Evolutionary conservation across 2,113 vertebrate species (phyloP), one percentile per base, ranked within the genome.

Genomic region (Hyperoodon ampullatus): DNA sequence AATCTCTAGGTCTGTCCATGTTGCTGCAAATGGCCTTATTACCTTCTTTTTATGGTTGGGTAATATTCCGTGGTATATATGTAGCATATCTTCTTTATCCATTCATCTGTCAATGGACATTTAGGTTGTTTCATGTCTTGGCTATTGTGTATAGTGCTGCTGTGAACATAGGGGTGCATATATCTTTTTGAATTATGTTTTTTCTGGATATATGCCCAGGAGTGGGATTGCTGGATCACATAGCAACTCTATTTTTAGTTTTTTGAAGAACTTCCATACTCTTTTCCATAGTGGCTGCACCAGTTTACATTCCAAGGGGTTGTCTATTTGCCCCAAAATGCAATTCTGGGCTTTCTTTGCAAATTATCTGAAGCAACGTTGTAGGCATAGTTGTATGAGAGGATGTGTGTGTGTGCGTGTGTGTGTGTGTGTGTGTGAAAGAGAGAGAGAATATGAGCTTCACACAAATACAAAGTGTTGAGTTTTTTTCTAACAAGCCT

Each of bases 401-500:
- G 39, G 7, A 2, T 5, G 42, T 70, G 47, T 35, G 47, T 35
- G 63, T 50, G 47, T 80, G 53, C 35, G 8, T 71, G 30, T 72
- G 21, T 90, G 24, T 44, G n/a, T 44, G 23, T 60, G 15, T 2
- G 28, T 6, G 61, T 42, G 28, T 47, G 21, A 42, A 35, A 30
- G 6, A 42, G 55, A 65, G 16, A 80, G n/a, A 92, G 26, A 83
- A 28, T 33, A 50, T n/a, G 58, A 61, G 23, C 44, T 80, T 93
- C 61, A 78, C 66, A 95, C 61, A 68, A 15, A 80, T 53, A 95
- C 53, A 50, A 15, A 80, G 28, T 72, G 63, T 68, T 94, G 89
- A 82, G 53, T 74, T 65, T 80, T 91, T 95, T 83, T 65, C 30
- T 90, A 96, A 92, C 72, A 95, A 95, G 66, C 30, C 78, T 93